Base-by-base conservation (phyloP, 2,797 vertebrate genomes). In the Siniperca obscura region DNA sequence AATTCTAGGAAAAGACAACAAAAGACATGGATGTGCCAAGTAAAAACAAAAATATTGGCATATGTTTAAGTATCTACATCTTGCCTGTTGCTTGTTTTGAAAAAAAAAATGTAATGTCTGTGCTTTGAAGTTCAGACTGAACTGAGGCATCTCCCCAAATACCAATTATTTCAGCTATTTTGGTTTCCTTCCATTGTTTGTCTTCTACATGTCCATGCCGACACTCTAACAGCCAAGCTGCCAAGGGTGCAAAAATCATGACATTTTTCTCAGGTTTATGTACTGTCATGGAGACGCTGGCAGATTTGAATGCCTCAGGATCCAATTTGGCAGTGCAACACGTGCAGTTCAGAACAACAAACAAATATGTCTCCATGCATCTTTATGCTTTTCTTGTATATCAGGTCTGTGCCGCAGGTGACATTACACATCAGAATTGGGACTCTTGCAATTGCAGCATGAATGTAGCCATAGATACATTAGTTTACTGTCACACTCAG, bases 201-300 rank as follows among this genome's bases (percentile, higher is more conserved):
- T 86, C 83, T 84, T 82, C 59, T 80, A 7, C 34, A 42, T 21
- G 22, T 86, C 78, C 52, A n/a, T 21, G 22, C 52, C 50, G 57
- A 83, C 66, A 36, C 72, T 81, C 9, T 8, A 75, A 80, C 82
- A 78, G 53, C 66, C 52, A 14, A 53, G 70, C 76, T 82, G 72
- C 76, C 69, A 83, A 12, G 66, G 74, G 82, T 81, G 73, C 68
- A 82, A 56, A 73, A 84, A 79, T 72, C 68, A 22, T 42, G 44
- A 69, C 62, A 9, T 76, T 78, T 79, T 64, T 79, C 76, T 87
- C 78, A 81, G 85, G 90, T 92, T 76, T 81, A 86, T 90, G 84
- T 79, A 66, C 25, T 21, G 11, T 87, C 87, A 82, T 83, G 84
- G 84, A 86, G 78, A 87, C 6, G 22, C 73, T 83, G 81, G 76